These are phyloP conservation scores for Dryomyza anilis DNA, from an alignment of 2,888 invertebrate species.

Conservation along the genomic window DNA sequence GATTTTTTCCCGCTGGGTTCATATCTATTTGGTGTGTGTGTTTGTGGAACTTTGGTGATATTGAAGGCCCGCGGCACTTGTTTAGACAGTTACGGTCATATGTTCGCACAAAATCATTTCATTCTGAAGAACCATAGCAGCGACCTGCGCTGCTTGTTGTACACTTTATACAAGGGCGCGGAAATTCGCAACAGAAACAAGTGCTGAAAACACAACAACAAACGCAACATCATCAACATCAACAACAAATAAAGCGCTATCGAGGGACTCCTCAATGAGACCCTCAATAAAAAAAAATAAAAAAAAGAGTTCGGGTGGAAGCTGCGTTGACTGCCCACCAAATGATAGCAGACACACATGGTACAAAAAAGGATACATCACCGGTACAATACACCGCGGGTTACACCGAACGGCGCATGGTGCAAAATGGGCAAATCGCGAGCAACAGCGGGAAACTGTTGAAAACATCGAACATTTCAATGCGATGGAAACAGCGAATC, in stretches of 20 bases:
- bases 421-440: too few species aligned
- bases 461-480: too few species aligned
- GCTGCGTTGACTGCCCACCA: slow-evolving; percentile 12
- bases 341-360: slow-evolving; percentile 11
- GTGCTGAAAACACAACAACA: background rate
- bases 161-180: background rate
- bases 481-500: too few species aligned
- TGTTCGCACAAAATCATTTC: slow-evolving; percentile 42
- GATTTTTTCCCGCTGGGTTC: too few species aligned
- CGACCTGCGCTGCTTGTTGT: background rate
- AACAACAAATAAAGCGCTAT: background rate
- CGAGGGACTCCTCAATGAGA: background rate
- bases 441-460: too few species aligned
- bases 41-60: background rate
- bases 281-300: too few species aligned
- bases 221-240: background rate
- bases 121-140: slow-evolving; percentile 26
- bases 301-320: background rate
- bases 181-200: slow-evolving; percentile 18
- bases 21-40: too few species aligned
- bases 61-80: slow-evolving; percentile 39
- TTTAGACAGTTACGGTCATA: slow-evolving; percentile 39
- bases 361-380: background rate
- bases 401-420: background rate
- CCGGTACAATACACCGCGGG: background rate